Base-by-base conservation (phyloP, 2,888 invertebrate genomes). In the Lasiommata megera region DNA sequence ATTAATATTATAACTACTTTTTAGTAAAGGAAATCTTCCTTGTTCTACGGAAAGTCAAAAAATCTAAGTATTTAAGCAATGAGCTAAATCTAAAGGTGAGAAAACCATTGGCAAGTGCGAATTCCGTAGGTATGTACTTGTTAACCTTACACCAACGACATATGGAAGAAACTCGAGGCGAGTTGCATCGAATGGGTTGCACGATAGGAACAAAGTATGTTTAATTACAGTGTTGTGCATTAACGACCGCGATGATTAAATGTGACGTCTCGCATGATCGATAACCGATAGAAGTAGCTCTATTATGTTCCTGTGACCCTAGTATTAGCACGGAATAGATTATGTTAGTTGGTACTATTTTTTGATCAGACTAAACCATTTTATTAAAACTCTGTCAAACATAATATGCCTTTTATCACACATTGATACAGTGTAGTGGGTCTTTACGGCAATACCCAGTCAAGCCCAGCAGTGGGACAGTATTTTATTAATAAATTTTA, bases 241-340 rank as follows among this genome's bases (percentile, higher is more conserved):
- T 58, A 62, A 62, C 29, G 51, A 34, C 18, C 44, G 31, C 23
- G 55, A 41, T 54, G 53, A 58, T 60, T 63, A 31, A 57, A 51
- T 36, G 47, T 40, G 62, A 52, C 46, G 31, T 43, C 37, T 29
- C 36, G n/a, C 23, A 7, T 8, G 14, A 38, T 16, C 3, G 38
- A 28, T 56, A 23, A 50, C 17, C 8, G 36, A 48, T 56, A 17
- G 23, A 44, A 48, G 53, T 56, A 60, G 18, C 8, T 48, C 29
- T 23, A 23, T 5, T 5, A 2, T 34, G 18, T 37, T 50, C n/a
- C 17, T 37, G 28, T 38, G 50, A 50, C 28, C 50, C 28, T 37
- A 28, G 23, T 46, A 16, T 29, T 17, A 31, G 8, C 23, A 23
- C 5, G 5, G 5, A 23, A 23, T 23, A 23, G 23, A 23, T 23